These are phyloP conservation scores for Pseudochirops corinnae DNA, from an alignment of 2,797 vertebrate genomes.

Conservation along the genomic window DNA sequence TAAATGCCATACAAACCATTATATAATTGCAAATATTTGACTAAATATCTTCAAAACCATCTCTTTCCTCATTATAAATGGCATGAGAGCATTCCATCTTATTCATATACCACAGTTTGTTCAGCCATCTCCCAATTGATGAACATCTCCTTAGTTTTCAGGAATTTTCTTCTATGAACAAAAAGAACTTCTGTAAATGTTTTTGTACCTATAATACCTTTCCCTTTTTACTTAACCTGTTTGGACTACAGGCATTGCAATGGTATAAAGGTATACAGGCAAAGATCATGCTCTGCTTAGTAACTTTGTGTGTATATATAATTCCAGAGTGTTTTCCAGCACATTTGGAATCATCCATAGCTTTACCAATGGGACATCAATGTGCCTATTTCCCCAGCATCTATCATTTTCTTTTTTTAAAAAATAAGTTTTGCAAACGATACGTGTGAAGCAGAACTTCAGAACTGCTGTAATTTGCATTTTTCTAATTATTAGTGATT, in stretches of 20 bases:
- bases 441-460: not conserved
- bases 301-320: not conserved
- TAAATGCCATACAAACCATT: too few relatives aligned
- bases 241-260: not conserved
- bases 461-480: not conserved
- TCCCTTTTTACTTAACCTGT: not conserved
- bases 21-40: too few relatives aligned
- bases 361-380: not conserved
- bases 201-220: not conserved
- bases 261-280: not conserved
- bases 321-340: not conserved
- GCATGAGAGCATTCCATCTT: too few relatives aligned
- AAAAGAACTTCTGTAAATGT: not conserved
- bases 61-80: too few relatives aligned
- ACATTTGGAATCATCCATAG: not conserved
- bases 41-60: too few relatives aligned
- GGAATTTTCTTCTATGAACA: not conserved
- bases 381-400: not conserved
- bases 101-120: not conserved
- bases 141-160: not conserved
- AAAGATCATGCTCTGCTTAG: not conserved
- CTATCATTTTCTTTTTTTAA: not conserved
- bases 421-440: not conserved
- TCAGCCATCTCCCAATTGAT: not conserved
- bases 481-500: not conserved